phyloP scores from a whole-genome alignment of 2,888 invertebrate genomes.

The Polydrusus cervinus region DNA sequence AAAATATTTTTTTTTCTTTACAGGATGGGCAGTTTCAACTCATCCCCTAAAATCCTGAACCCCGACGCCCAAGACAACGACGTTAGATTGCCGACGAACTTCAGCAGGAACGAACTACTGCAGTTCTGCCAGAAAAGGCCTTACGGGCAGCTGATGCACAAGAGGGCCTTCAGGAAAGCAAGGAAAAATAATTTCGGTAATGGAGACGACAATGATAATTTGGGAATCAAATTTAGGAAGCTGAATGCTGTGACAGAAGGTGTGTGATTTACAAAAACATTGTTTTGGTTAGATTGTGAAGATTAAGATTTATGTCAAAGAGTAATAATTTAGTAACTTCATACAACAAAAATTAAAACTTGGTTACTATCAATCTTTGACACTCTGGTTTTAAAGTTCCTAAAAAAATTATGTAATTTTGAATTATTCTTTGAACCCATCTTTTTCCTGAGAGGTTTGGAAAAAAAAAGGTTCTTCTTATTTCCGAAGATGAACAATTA shows the following conservation, averaged over 20 bases:
- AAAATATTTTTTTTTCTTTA: constrained; percentile 53
- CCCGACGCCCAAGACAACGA: constrained; percentile 78
- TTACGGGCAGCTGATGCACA: constrained; percentile 70
- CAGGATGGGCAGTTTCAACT: constrained; percentile 85
- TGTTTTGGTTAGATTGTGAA: not conserved
- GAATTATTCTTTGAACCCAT: too few relatives aligned
- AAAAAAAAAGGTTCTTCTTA: too few relatives aligned
- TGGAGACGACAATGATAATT: constrained; percentile 54
- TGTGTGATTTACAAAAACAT: constrained; percentile 54
- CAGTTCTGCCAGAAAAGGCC: constrained; percentile 74
- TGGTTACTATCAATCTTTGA: too few relatives aligned
- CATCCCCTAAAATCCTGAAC: constrained; percentile 78
- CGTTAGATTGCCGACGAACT: constrained; percentile 71
- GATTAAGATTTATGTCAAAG: too few relatives aligned
- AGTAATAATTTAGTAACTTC: too few relatives aligned
- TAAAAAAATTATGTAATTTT: too few relatives aligned
- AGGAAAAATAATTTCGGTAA: constrained; percentile 26
- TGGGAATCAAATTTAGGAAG: constrained; percentile 68
- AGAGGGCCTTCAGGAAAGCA: constrained; percentile 66
- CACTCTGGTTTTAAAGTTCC: too few relatives aligned
- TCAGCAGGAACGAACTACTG: constrained; percentile 73
- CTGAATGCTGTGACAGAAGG: constrained; percentile 72
- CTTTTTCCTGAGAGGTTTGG: too few relatives aligned
- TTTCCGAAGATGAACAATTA: too few relatives aligned
- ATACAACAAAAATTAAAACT: too few relatives aligned